Base-by-base conservation (phyloP, 1,140 invertebrate species). In the Ylistrum balloti region DNA sequence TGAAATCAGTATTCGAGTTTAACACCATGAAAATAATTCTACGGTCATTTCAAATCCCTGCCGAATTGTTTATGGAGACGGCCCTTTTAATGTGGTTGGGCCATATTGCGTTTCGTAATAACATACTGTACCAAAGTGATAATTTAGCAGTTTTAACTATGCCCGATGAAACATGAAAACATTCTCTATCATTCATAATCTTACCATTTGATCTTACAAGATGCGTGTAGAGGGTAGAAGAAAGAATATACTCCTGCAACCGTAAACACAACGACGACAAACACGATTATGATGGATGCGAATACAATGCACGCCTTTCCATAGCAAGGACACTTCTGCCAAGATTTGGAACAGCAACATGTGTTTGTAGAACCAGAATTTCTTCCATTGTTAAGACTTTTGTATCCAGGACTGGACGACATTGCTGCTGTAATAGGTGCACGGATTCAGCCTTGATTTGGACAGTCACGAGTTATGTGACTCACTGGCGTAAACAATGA, bases 121-220 rank as follows among this genome's bases (percentile, higher is more conserved):
- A n/a, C n/a, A n/a, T n/a, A n/a, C n/a, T n/a, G n/a, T n/a, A n/a
- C n/a, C n/a, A n/a, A n/a, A n/a, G n/a, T n/a, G n/a, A n/a, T n/a
- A n/a, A n/a, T n/a, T n/a, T n/a, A n/a, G n/a, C n/a, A n/a, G n/a
- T n/a, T n/a, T 38, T 5, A 38, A 7, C 35, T 13, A 38, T 38
- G 5, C 35, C 35, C 35, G 13, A 5, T 7, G 35, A 38, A 38
- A 38, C 35, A 38, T 1, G 17, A 15, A 45, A 15, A 45, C 41
- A 45, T 13, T 13, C 17, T 45, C 41, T 45, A 1, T 45, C 1
- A 45, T 15, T 0, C 41, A 45, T 1, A 1, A 11, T 7, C 56
- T 74, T 74, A 74, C 56, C 56, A 74, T 7, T 74, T n/a, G n/a
- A 74, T 74, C 56, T 74, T 74, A 74, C 56, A 74, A n/a, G 56